These are phyloP conservation scores for Anorthoa munda DNA, from an alignment of 2,888 invertebrate genomes.

Conservation along the genomic window DNA sequence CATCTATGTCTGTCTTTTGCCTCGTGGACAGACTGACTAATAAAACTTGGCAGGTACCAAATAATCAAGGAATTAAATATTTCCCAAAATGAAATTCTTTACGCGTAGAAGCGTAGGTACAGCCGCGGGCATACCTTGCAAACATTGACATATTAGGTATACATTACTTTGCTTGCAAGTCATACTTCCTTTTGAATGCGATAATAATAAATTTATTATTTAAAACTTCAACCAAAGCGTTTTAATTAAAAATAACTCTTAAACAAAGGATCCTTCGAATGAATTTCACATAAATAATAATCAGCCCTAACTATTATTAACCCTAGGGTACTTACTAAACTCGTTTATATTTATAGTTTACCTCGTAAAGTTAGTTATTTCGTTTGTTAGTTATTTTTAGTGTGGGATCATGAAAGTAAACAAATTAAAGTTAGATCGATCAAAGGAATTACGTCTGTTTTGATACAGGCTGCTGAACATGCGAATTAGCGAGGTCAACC, in stretches of 20 bases:
- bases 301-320: slow-evolving; percentile 13
- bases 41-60: too few species aligned
- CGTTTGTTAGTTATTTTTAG: slow-evolving; percentile 31
- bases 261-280: slow-evolving; percentile 26
- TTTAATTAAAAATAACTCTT: slow-evolving; percentile 26
- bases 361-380: slow-evolving; percentile 26
- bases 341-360: slow-evolving; percentile 27
- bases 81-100: background rate
- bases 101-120: background rate
- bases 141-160: too few species aligned
- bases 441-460: background rate
- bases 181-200: slow-evolving; percentile 4
- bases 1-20: too few species aligned
- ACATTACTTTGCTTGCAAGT: slow-evolving; percentile 1
- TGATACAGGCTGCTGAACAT: background rate
- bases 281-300: slow-evolving; percentile 30
- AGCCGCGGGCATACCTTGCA: background rate
- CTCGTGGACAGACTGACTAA: too few species aligned
- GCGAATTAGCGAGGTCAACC: background rate
- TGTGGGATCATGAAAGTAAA: background rate
- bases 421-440: background rate
- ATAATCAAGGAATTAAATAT: background rate
- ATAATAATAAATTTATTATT: background rate
- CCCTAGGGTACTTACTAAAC: slow-evolving; percentile 9
- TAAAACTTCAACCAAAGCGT: slow-evolving; percentile 2